phyloP scores from a whole-genome alignment of 2,113 vertebrate genomes.

The Apistogramma diplotaenia region DNA sequence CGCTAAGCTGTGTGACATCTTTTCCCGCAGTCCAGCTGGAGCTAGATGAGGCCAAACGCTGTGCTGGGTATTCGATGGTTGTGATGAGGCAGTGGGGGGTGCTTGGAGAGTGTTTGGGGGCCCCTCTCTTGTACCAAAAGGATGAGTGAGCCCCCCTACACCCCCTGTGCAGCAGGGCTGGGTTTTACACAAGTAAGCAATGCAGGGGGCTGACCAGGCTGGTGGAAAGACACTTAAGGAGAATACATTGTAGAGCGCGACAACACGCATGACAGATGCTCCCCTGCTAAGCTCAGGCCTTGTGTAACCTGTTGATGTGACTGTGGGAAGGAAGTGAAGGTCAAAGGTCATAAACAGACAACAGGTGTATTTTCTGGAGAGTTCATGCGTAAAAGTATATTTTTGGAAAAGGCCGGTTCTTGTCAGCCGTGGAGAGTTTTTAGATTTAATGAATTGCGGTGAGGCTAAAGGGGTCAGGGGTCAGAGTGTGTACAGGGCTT shows the following conservation, averaged over 20 bases:
- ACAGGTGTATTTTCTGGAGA: not conserved
- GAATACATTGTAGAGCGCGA: not conserved
- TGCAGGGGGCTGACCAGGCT: not conserved
- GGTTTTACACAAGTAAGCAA: constrained; percentile 33
- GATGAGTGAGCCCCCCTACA: not conserved
- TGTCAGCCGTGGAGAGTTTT: not conserved
- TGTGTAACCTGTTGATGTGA: constrained; percentile 43
- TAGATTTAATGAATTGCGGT: not conserved
- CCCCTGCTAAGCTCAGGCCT: constrained; percentile 30
- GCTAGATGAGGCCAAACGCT: constrained; percentile 4
- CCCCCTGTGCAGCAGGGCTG: not conserved
- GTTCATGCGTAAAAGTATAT: not conserved
- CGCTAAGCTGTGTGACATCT: constrained; percentile 38
- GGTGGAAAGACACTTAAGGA: not conserved
- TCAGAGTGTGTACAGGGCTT: constrained; percentile 10
- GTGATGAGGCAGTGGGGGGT: not conserved
- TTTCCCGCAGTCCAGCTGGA: constrained; percentile 62
- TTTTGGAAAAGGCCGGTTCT: not conserved
- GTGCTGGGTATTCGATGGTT: constrained; percentile 12
- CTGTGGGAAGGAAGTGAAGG: not conserved
- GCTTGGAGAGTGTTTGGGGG: not conserved
- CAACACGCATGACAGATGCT: constrained; percentile 40
- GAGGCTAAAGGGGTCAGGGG: constrained; percentile 25
- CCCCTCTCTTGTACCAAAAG: constrained; percentile 22
- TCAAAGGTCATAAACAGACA: constrained; percentile 29